Conservation (phyloP, 2,797 vertebrate genomes). For the Danio kyathit region DNA sequence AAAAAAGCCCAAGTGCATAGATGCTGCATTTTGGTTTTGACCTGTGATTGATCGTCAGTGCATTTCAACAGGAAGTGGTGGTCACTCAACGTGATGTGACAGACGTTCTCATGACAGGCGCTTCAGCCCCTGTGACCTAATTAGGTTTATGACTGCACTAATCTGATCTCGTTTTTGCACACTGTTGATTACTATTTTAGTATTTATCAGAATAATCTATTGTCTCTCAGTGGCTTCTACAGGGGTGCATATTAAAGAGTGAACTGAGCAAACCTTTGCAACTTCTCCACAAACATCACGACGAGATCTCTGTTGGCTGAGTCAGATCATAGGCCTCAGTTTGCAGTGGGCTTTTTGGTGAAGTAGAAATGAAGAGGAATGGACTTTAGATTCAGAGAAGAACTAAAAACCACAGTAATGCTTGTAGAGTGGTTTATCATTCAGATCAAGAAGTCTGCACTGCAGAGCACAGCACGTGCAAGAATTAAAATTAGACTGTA, state of each 20-base stretch:
- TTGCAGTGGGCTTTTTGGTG: background rate
- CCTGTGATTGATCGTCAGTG: background rate
- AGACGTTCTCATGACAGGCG: background rate
- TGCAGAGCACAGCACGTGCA: background rate
- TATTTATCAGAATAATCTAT: background rate
- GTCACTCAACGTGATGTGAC: background rate
- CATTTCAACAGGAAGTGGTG: constrained; percentile 21
- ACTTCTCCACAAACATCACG: background rate
- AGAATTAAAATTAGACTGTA: background rate
- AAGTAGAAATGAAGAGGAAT: background rate
- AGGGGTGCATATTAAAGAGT: background rate
- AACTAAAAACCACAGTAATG: constrained; percentile 2
- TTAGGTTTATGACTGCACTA: background rate
- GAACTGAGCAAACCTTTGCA: background rate
- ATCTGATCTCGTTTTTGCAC: background rate
- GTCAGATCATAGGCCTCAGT: constrained; percentile 9
- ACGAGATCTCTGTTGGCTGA: constrained; percentile 7
- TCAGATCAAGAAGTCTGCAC: background rate
- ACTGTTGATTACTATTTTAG: background rate
- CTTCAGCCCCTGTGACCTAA: background rate
- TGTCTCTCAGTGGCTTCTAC: accelerated
- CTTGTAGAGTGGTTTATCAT: background rate
- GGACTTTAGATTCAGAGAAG: constrained; percentile 4
- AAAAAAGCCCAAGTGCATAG: background rate
- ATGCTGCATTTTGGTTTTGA: background rate